phyloP scores from a whole-genome alignment of 2,113 vertebrate genomes.

The Tychaedon coryphoeus region DNA sequence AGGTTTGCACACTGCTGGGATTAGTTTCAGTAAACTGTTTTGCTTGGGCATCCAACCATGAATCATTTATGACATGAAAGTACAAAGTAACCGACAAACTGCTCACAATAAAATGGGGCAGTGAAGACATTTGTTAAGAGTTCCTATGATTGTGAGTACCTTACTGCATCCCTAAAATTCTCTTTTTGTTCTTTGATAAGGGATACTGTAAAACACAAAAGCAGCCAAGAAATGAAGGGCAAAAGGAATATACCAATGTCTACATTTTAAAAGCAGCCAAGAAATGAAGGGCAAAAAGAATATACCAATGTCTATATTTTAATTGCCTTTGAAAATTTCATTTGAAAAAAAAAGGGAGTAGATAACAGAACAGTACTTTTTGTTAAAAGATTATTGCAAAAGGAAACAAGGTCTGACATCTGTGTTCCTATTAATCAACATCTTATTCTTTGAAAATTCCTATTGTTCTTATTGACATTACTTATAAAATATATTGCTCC shows the following conservation, averaged over 20 bases:
- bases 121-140: background rate
- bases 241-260: background rate
- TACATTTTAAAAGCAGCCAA: background rate
- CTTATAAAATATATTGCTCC: background rate
- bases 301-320: background rate
- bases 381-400: background rate
- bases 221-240: background rate
- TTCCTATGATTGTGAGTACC: background rate
- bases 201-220: background rate
- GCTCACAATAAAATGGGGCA: background rate
- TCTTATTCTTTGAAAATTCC: background rate
- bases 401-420: background rate
- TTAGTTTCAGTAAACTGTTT: conserved; percentile 20
- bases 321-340: background rate
- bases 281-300: background rate
- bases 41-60: background rate
- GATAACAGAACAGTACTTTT: background rate
- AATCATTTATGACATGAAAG: background rate
- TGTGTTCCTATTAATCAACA: background rate
- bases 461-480: background rate
- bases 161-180: background rate
- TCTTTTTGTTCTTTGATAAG: background rate
- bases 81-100: background rate
- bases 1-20: background rate
- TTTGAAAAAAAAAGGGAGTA: background rate